Percentiles rank a stretch among this genome's conserved stretches.
Conservation (phyloP, 2,797 vertebrate species). For the Silurus aristotelis region DNA sequence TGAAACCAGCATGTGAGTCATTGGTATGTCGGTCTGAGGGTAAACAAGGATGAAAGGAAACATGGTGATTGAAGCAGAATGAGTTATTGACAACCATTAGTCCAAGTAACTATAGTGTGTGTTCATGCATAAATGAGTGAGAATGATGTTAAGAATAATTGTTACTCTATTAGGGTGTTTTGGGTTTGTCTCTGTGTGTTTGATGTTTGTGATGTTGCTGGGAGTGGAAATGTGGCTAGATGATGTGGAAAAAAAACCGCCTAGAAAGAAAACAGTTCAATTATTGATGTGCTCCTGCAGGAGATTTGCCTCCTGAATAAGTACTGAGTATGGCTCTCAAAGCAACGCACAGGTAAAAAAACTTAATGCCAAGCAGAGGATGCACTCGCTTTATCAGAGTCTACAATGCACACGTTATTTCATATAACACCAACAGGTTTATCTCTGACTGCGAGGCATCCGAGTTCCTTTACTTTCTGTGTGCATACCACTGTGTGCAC, state of each 20-base stretch:
- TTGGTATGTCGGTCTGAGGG: neutral
- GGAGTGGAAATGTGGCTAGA: neutral
- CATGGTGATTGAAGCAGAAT: neutral
- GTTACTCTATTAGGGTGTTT: neutral
- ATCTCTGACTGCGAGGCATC: neutral
- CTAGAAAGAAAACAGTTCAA: neutral
- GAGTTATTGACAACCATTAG: neutral
- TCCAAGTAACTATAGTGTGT: neutral
- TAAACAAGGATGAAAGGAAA: neutral
- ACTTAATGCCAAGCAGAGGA: constrained; percentile 1
- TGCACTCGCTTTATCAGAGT: neutral
- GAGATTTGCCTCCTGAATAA: neutral
- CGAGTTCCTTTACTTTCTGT: neutral
- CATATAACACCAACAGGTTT: neutral
- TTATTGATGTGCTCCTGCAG: constrained; percentile 5
- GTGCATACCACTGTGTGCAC: neutral
- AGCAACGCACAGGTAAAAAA: neutral
- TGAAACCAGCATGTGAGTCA: neutral
- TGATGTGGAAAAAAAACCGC: neutral
- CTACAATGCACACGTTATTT: neutral
- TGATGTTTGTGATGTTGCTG: neutral
- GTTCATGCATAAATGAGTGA: neutral
- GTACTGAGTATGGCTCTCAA: neutral
- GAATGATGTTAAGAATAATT: neutral
- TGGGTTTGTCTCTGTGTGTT: neutral